Conservation (phyloP, 2,888 invertebrate genomes). For the Phorcus lineatus region DNA sequence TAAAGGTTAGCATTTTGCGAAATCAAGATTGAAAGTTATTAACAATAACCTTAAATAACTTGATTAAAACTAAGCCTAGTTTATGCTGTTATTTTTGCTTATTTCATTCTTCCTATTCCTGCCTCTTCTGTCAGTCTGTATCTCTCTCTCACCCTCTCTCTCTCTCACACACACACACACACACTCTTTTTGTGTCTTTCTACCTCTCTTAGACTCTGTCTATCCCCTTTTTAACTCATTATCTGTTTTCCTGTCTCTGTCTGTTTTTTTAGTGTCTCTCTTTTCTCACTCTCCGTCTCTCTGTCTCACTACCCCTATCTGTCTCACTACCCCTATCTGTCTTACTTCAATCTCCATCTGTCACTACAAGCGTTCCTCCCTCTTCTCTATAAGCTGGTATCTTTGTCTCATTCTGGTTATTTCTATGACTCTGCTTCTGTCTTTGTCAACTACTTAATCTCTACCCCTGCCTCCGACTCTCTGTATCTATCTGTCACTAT, state of each 20-base stretch:
- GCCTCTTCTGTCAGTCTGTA: neutral
- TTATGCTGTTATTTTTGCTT: no score
- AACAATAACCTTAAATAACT: no score
- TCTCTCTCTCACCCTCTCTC: neutral
- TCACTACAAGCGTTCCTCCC: slow-evolving; percentile 12
- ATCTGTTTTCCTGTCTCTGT: slow-evolving; percentile 2
- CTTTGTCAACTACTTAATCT: slow-evolving; percentile 13
- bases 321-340: slow-evolving; percentile 15
- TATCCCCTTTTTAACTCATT: neutral
- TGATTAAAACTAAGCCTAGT: no score
- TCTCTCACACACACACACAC: no score
- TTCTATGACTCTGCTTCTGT: neutral
- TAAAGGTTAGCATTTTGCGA: no score
- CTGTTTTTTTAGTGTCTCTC: neutral
- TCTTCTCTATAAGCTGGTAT: neutral
- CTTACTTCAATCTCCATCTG: no score
- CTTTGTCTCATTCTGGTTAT: neutral
- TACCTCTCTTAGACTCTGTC: neutral
- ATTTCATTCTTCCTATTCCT: neutral
- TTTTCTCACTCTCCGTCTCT: neutral
- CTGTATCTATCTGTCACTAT: neutral
- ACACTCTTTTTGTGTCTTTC: neutral
- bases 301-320: neutral
- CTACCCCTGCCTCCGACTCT: neutral
- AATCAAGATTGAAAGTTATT: no score